Conservation (phyloP, 2,797 vertebrate species). For the Muraenolepis orangiensis region DNA sequence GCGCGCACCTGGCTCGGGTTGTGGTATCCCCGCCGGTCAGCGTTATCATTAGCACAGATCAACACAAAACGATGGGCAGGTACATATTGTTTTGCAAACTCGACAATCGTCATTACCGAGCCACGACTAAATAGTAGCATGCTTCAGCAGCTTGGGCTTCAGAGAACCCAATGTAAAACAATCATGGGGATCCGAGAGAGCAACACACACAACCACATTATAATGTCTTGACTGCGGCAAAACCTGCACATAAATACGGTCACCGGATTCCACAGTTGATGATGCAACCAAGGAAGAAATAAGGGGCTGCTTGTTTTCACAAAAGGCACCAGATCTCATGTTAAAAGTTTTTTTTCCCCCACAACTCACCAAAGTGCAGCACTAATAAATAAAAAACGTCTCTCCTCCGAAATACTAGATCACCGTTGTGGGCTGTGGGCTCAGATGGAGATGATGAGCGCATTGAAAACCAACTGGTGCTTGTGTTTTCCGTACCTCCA, state of each 20-base stretch:
- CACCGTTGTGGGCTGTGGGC: not conserved
- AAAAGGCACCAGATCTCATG: not conserved
- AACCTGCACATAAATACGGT: not conserved
- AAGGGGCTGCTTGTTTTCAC: not conserved
- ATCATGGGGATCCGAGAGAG: not conserved
- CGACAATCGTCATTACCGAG: not conserved
- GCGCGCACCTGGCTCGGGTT: not conserved
- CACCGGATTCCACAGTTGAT: not conserved
- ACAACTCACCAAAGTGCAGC: too few relatives aligned
- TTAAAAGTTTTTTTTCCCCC: too few relatives aligned
- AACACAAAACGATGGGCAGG: not conserved
- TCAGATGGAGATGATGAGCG: not conserved
- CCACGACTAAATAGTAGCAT: not conserved
- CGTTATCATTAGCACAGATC: not conserved
- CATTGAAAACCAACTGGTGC: not conserved
- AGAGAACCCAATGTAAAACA: too few relatives aligned
- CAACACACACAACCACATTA: not conserved
- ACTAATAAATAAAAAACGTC: too few relatives aligned
- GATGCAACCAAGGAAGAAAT: not conserved
- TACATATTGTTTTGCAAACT: not conserved
- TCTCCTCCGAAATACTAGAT: not conserved
- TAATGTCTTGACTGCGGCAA: not conserved
- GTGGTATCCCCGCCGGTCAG: not conserved
- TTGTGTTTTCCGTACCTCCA: conserved; percentile 78
- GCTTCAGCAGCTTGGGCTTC: too few relatives aligned